These are phyloP conservation scores for Brienomyrus longianalis DNA, from an alignment of 2,113 vertebrate species.

Conservation along the genomic window DNA sequence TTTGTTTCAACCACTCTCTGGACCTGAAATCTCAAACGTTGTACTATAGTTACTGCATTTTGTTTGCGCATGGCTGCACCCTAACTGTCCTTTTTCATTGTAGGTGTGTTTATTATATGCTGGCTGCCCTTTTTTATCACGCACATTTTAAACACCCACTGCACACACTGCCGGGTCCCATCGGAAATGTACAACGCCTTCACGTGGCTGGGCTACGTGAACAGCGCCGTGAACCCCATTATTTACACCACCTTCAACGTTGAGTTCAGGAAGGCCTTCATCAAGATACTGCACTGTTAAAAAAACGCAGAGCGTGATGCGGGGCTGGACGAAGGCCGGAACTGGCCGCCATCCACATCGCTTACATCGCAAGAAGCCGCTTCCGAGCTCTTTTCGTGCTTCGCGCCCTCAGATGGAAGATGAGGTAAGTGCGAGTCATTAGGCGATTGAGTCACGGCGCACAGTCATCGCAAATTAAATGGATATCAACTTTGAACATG, in stretches of 20 bases:
- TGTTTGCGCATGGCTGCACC: neutral
- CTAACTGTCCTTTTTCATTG: slow-evolving; percentile 14
- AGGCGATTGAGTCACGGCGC: neutral
- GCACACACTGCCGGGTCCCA: slow-evolving; percentile 79
- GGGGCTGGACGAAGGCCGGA: neutral
- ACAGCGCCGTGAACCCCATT: slow-evolving; percentile 97
- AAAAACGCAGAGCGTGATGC: neutral
- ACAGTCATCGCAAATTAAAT: neutral
- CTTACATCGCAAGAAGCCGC: neutral
- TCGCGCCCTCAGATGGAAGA: neutral
- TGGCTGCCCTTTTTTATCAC: slow-evolving; percentile 99
- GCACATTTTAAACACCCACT: slow-evolving; percentile 95
- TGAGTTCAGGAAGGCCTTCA: slow-evolving; percentile 95
- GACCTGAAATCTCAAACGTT: neutral
- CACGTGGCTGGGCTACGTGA: slow-evolving; percentile 97
- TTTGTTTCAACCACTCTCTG: too few species aligned
- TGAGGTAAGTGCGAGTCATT: neutral
- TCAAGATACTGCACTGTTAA: slow-evolving; percentile 96
- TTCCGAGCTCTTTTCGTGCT: neutral
- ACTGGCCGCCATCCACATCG: neutral
- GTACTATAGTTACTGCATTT: neutral
- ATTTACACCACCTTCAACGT: slow-evolving; percentile 98
- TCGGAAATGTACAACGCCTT: slow-evolving; percentile 89
- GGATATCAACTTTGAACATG: neutral
- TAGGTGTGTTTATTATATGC: slow-evolving; percentile 97